Evolutionary conservation across 2,888 invertebrate genomes (phyloP).

Genomic region (Periphyllus acericola): DNA sequence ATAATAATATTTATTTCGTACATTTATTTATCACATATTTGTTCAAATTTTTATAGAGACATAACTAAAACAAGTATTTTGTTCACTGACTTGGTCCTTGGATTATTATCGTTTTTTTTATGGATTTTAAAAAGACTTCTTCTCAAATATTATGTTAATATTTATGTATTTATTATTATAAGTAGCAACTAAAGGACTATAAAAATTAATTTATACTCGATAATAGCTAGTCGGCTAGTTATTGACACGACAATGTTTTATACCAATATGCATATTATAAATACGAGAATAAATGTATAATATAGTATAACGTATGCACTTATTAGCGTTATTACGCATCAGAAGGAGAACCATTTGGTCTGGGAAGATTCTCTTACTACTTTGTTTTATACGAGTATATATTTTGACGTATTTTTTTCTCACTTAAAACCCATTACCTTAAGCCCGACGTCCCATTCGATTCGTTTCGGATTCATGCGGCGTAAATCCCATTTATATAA

Average conservation of each 20-base stretch:
- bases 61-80: neutral
- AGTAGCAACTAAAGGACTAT: neutral
- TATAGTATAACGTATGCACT: neutral
- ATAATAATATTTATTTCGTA: neutral
- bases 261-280: too few relatives aligned
- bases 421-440: neutral
- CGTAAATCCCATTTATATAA: slow-evolving; percentile 5
- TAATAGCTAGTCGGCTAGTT: neutral
- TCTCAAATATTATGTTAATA: neutral
- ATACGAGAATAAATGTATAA: neutral
- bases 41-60: neutral
- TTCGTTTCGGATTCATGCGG: slow-evolving; percentile 22
- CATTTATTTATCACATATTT: neutral
- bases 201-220: neutral
- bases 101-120: neutral
- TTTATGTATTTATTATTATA: neutral
- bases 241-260: neutral
- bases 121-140: neutral
- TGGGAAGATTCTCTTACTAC: neutral
- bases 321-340: neutral
- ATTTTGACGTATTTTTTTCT: neutral
- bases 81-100: neutral
- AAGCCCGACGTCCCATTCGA: neutral
- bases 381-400: neutral
- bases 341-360: neutral